Percentiles rank a stretch among this genome's conserved stretches.
Conservation (phyloP, 2,888 invertebrate species). For the Drosophila testacea region DNA sequence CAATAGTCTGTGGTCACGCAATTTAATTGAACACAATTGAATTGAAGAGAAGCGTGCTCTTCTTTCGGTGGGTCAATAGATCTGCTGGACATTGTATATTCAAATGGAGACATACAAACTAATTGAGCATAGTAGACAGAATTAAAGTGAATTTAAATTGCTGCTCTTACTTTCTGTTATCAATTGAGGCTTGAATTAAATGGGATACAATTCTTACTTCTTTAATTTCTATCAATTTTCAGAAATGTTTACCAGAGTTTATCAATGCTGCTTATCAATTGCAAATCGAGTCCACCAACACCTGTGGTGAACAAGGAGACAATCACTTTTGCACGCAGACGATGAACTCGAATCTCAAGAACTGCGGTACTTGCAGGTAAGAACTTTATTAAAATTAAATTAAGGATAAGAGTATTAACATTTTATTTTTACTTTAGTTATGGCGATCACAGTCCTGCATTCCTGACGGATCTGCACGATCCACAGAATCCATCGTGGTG, state of each 20-base stretch:
- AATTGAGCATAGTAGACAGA: constrained; percentile 60
- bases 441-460: constrained; percentile 89
- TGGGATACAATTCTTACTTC: background rate
- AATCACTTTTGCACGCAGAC: constrained; percentile 97
- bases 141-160: constrained; percentile 18
- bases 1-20: constrained; percentile 36
- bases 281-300: constrained; percentile 96
- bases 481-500: constrained; percentile 97
- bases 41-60: constrained; percentile 50
- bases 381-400: background rate
- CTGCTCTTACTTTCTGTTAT: constrained; percentile 6
- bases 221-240: background rate
- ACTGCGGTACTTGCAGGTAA: constrained; percentile 92
- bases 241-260: constrained; percentile 98
- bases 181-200: background rate
- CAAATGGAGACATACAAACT: constrained; percentile 54
- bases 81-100: constrained; percentile 51
- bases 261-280: constrained; percentile 97
- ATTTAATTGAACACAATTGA: constrained; percentile 59
- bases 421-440: constrained; percentile 61
- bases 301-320: constrained; percentile 93
- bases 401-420: too few relatives aligned
- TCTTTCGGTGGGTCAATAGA: constrained; percentile 35
- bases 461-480: constrained; percentile 96
- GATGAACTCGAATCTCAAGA: constrained; percentile 90